phyloP scores from a whole-genome alignment of 1,140 invertebrate species.

The Forficula auricularia region DNA sequence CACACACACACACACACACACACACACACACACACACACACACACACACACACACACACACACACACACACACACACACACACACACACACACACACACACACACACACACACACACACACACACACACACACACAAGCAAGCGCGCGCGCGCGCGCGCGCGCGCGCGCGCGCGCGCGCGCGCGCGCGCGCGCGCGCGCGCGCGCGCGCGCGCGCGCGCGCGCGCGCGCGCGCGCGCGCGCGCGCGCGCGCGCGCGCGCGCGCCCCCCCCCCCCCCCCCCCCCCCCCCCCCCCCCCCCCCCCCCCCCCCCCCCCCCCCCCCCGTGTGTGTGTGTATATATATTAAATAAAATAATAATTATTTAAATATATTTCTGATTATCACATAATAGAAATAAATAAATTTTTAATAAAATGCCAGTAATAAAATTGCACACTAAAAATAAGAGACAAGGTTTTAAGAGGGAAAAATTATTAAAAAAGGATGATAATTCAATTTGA shows the following conservation, averaged over 20 bases:
- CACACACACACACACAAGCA: slow-evolving; percentile 1
- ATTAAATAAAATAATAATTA: no score
- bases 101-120: neutral
- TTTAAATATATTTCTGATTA: no score
- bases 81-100: neutral
- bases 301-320: no score
- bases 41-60: neutral
- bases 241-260: neutral
- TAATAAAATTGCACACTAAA: no score
- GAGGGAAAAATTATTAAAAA: no score
- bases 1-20: neutral
- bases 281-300: no score
- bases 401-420: no score
- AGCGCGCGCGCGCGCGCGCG: neutral
- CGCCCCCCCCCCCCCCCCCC: no score
- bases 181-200: neutral
- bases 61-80: neutral
- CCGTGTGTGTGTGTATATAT: no score
- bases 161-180: neutral
- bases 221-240: neutral
- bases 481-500: no score
- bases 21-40: neutral
- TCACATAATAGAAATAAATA: no score
- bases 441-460: no score
- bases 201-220: neutral